These are phyloP conservation scores for Lithophane leautieri DNA, from an alignment of 2,888 invertebrate genomes.

Conservation along the genomic window DNA sequence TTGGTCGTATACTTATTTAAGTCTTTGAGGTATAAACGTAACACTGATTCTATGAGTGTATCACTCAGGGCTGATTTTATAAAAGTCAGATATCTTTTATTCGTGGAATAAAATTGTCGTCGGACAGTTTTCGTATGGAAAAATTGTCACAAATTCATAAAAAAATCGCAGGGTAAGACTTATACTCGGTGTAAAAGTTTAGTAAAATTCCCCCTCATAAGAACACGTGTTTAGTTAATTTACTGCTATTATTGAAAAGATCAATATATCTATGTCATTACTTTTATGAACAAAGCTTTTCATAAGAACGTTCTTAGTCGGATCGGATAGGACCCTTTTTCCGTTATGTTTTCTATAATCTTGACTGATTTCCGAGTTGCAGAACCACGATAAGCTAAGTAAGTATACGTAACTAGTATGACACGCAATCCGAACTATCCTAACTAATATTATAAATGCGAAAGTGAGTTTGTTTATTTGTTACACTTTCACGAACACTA, in stretches of 20 bases:
- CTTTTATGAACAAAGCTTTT: background rate
- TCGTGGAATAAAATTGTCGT: too few species aligned
- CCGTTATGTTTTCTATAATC: background rate
- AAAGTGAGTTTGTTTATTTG: too few species aligned
- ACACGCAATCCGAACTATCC: too few species aligned
- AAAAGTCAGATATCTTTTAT: too few species aligned
- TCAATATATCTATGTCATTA: background rate
- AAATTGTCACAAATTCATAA: too few species aligned
- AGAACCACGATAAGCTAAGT: background rate
- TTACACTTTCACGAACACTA: too few species aligned
- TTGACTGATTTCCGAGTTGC: background rate
- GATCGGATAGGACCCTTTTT: background rate
- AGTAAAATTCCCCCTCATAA: too few species aligned
- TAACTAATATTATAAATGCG: too few species aligned
- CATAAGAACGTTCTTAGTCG: background rate
- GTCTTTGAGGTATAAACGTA: background rate
- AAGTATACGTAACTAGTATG: background rate
- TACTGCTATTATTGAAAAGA: background rate
- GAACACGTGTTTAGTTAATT: background rate
- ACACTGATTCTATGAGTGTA: background rate
- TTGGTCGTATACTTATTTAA: slow-evolving; percentile 43
- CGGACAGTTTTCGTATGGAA: too few species aligned
- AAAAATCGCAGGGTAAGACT: too few species aligned
- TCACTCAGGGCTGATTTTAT: too few species aligned
- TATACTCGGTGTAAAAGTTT: too few species aligned